Evolutionary conservation across 2,888 invertebrate species (phyloP).

Genomic region (Cosmia pyralina): DNA sequence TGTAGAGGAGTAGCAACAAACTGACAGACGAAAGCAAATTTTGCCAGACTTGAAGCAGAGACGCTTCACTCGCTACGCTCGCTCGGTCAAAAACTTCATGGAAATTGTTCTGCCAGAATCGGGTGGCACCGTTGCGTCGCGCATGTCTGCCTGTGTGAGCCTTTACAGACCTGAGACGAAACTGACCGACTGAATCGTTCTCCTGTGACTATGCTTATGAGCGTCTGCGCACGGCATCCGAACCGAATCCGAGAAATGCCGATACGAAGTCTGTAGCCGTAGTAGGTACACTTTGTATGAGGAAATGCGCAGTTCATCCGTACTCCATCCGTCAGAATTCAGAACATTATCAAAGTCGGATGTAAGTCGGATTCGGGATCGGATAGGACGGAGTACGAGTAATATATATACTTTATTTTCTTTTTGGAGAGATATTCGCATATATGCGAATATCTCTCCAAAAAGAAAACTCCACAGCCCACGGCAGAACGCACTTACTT

Average conservation of each 20-base stretch:
- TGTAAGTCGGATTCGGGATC: background rate
- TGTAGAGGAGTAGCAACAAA: too few species aligned
- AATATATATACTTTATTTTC: too few species aligned
- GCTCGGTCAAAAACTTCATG: too few species aligned
- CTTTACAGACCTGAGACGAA: background rate
- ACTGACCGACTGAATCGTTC: too few species aligned
- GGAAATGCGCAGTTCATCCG: background rate
- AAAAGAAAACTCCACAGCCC: background rate
- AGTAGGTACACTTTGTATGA: background rate
- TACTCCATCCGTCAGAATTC: background rate
- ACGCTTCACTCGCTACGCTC: too few species aligned
- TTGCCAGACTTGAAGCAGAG: too few species aligned
- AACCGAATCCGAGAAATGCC: background rate
- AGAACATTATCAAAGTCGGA: background rate
- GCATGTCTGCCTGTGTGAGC: too few species aligned
- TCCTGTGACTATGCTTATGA: background rate
- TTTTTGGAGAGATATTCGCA: too few species aligned
- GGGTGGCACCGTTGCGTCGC: too few species aligned
- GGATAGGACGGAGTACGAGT: background rate
- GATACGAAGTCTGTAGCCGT: background rate
- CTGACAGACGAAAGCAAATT: too few species aligned
- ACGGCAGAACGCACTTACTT: constrained; percentile 13
- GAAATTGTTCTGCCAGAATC: too few species aligned
- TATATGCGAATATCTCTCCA: background rate
- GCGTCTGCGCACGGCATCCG: background rate